These are phyloP conservation scores for Suricata suricatta DNA, from an alignment of 2,113 vertebrate genomes.

Conservation along the genomic window DNA sequence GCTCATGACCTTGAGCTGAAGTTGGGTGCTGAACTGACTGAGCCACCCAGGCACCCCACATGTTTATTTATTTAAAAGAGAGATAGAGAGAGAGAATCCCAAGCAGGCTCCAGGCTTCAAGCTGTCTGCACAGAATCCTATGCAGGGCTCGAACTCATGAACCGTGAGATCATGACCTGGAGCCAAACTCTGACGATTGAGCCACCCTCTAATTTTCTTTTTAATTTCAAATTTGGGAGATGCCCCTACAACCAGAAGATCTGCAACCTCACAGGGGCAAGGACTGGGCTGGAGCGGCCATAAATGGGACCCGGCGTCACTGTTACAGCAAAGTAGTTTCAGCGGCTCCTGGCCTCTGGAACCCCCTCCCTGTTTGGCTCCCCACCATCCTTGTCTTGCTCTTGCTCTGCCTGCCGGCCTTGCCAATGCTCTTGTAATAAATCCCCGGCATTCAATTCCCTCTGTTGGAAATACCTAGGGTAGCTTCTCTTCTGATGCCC, in stretches of 20 bases:
- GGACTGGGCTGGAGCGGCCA: neutral
- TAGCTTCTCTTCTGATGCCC: too few species aligned
- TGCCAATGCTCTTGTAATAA: neutral
- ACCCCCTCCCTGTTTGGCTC: neutral
- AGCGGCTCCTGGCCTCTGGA: neutral
- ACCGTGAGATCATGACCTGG: too few species aligned
- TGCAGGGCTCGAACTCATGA: too few species aligned
- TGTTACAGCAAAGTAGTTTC: neutral
- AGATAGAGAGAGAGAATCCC: too few species aligned
- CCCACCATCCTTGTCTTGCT: neutral
- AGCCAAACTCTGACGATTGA: too few species aligned
- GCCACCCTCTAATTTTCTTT: too few species aligned
- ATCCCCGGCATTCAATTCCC: neutral
- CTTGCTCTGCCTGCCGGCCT: neutral
- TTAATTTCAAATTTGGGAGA: neutral
- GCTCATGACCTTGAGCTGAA: too few species aligned
- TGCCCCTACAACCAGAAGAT: neutral
- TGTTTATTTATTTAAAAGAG: too few species aligned
- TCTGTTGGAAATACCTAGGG: neutral
- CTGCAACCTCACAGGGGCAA: neutral
- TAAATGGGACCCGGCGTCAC: neutral
- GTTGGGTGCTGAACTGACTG: too few species aligned
- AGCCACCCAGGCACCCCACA: too few species aligned
- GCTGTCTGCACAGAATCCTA: too few species aligned
- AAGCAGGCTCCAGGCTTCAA: too few species aligned